phyloP scores from a whole-genome alignment of 2,113 vertebrate genomes.

The Sapayoa aenigma region DNA sequence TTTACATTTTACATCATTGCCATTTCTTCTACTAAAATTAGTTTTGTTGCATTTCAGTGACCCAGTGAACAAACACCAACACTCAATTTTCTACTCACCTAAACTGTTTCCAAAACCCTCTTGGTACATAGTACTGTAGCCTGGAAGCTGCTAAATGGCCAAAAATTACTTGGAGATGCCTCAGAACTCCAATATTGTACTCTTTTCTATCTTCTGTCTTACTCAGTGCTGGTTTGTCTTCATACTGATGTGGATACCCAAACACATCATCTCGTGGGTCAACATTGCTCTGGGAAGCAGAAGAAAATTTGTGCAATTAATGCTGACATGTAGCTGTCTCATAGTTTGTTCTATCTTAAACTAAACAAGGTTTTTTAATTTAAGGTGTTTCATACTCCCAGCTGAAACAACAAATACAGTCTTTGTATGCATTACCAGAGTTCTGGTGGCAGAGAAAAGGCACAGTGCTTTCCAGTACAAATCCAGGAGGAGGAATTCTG shows the following conservation, averaged over 20 bases:
- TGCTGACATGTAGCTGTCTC: background rate
- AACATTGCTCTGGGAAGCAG: constrained; percentile 86
- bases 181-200: constrained; percentile 98
- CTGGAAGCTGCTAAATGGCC: constrained; percentile 96
- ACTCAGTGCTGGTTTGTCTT: constrained; percentile 91
- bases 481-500: background rate
- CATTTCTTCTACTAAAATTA: background rate
- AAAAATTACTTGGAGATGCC: constrained; percentile 98
- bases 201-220: constrained; percentile 98
- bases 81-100: constrained; percentile 76
- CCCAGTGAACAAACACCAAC: background rate
- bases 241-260: constrained; percentile 96
- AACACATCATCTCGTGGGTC: constrained; percentile 98
- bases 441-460: background rate
- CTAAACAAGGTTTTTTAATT: background rate
- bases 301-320: background rate
- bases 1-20: background rate
- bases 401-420: background rate
- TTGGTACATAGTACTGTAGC: constrained; percentile 96
- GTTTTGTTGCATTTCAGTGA: background rate
- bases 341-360: background rate
- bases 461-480: background rate
- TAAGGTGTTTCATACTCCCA: background rate
- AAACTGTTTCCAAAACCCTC: constrained; percentile 99
- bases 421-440: background rate